Base-by-base conservation (phyloP, 2,888 invertebrate genomes). In the Hypomecis punctinalis region DNA sequence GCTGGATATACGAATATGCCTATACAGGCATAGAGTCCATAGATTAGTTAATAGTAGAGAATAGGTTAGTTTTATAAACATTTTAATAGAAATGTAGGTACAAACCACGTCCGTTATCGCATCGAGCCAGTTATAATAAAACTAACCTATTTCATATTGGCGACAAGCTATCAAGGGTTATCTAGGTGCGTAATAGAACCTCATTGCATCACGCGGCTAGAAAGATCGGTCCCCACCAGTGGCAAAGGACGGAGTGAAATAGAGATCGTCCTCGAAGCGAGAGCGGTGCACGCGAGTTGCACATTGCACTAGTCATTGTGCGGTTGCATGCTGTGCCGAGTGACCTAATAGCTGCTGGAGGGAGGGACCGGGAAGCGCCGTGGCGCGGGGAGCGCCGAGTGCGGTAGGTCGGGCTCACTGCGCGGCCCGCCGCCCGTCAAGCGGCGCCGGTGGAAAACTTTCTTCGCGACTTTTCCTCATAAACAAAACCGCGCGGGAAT, bases 231-330 rank as follows among this genome's bases (percentile, higher is more conserved):
- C 92, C 92, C 92, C 92, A 88, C 92, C 91, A 91, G 89, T 89
- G 86, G 91, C 82, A 90, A 91, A 92, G 92, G 91, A 92, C 92
- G 91, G 75, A 91, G 90, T 89, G 91, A 91, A 92, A 91, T 92
- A 92, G 91, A 93, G 92, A 90, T 93, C 91, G 92, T 93, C 92
- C 92, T 93, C 92, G 92, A 90, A 89, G 92, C 92, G 92, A 92
- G 91, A 91, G 92, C 91, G 90, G 88, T 90, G 91, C 90, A 90
- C 91, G 91, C 90, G 91, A 64, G 54, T 64, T 64, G 64, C 64
- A 64, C 60, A 53, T 87, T 91, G 91, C 91, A 91, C 88, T 88
- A 90, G 88, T 90, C 90, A 90, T 90, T 91, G 91, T 90, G 91
- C 86, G 84, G 91, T 88, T 90, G 91, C 90, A 90, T 89, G 90